Evolutionary conservation across 2,797 vertebrate species (phyloP).

Genomic region (Pitangus sulphuratus): DNA sequence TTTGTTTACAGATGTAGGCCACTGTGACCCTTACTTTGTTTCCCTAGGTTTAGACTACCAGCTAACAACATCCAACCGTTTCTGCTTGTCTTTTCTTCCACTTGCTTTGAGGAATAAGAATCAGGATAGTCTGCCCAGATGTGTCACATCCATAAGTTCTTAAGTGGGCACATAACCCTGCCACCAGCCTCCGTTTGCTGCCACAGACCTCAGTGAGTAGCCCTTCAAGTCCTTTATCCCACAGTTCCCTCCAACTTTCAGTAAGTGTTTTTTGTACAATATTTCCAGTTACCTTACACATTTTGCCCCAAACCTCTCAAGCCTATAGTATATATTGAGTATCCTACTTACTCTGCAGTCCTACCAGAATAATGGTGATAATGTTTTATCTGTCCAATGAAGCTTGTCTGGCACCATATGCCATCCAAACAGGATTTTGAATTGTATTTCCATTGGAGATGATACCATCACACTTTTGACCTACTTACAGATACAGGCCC

Average conservation of each 20-base stretch:
- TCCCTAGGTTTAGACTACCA: neutral
- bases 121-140: neutral
- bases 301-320: conserved; percentile 20
- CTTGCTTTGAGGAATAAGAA: neutral
- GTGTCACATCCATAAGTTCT: neutral
- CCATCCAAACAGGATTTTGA: conserved; percentile 45
- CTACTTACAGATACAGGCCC: conserved; percentile 47
- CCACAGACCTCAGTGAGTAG: neutral
- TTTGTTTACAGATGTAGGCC: neutral
- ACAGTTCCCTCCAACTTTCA: neutral
- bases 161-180: neutral
- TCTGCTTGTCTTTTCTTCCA: neutral
- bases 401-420: conserved; percentile 20
- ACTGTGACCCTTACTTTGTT: neutral
- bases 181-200: neutral
- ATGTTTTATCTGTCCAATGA: conserved; percentile 50
- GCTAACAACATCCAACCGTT: neutral
- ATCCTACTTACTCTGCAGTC: conserved; percentile 26
- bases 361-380: conserved; percentile 30
- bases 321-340: conserved; percentile 22
- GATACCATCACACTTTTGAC: conserved; percentile 44
- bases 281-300: conserved; percentile 12
- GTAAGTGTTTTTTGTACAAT: neutral
- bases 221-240: neutral
- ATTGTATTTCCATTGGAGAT: conserved; percentile 32